Evolutionary conservation across 2,888 invertebrate genomes (phyloP).

Genomic region (Trissolcus japonicus): DNA sequence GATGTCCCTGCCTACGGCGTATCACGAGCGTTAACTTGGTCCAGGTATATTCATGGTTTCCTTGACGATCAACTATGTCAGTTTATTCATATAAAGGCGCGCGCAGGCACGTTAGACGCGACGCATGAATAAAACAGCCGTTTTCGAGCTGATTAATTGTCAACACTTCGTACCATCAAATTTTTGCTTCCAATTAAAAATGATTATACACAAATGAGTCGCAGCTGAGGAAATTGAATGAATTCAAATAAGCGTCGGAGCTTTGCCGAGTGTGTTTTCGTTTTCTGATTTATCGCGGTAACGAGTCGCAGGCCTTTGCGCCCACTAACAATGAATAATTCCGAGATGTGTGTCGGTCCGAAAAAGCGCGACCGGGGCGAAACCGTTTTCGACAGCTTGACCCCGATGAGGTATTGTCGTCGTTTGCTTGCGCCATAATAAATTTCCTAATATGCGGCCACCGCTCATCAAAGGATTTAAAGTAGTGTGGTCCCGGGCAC

Average conservation of each 20-base stretch:
- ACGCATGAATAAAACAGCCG: slow-evolving; percentile 48
- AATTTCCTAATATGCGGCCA: slow-evolving; percentile 49
- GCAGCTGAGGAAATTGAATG: slow-evolving; percentile 26
- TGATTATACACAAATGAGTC: slow-evolving; percentile 33
- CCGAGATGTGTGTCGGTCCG: slow-evolving; percentile 32
- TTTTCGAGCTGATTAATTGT: slow-evolving; percentile 50
- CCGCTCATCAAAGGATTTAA: slow-evolving; percentile 26
- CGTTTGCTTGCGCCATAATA: slow-evolving; percentile 58
- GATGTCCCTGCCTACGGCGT: slow-evolving; percentile 73
- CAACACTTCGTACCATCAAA: slow-evolving; percentile 33
- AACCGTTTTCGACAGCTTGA: slow-evolving; percentile 55
- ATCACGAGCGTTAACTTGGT: slow-evolving; percentile 58
- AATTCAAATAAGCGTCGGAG: too few species aligned
- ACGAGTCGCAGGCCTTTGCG: slow-evolving; percentile 56
- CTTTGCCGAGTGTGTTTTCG: slow-evolving; percentile 47
- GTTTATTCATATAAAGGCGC: slow-evolving; percentile 40
- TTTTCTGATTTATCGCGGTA: slow-evolving; percentile 60
- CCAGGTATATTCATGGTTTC: slow-evolving; percentile 59
- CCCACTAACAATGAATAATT: slow-evolving; percentile 63
- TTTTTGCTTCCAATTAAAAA: slow-evolving; percentile 16
- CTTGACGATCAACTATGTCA: slow-evolving; percentile 56
- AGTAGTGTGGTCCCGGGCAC: slow-evolving; percentile 11
- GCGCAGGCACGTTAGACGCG: slow-evolving; percentile 34
- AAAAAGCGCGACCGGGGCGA: slow-evolving; percentile 9
- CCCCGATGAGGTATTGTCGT: slow-evolving; percentile 61